Evolutionary conservation across 1,140 invertebrate genomes (phyloP).

Genomic region (Maconellicoccus hirsutus): DNA sequence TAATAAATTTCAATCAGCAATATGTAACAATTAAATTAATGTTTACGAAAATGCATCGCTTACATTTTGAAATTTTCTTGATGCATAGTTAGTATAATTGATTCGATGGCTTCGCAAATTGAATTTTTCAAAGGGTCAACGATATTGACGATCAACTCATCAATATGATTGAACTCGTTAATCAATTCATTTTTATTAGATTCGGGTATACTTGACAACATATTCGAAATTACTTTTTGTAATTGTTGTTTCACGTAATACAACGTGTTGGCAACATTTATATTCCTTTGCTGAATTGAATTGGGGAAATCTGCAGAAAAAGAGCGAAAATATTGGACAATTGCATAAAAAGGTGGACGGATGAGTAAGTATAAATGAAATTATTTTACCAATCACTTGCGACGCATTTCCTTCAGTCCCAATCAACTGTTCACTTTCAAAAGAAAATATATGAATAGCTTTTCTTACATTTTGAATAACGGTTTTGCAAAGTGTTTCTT

Average conservation of each 20-base stretch:
- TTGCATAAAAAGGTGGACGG: not conserved
- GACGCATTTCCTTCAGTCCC: slow-evolving; percentile 61
- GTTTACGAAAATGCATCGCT: too few species aligned
- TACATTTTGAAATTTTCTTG: slow-evolving; percentile 57
- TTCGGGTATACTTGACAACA: slow-evolving; percentile 49
- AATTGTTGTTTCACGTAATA: slow-evolving; percentile 64
- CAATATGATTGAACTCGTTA: slow-evolving; percentile 34
- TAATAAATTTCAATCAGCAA: not conserved
- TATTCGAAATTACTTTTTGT: slow-evolving; percentile 54
- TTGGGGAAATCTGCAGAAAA: slow-evolving; percentile 44
- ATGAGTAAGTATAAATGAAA: too few species aligned
- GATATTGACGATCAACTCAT: slow-evolving; percentile 43
- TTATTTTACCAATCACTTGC: slow-evolving; percentile 58
- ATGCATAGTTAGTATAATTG: slow-evolving; percentile 83
- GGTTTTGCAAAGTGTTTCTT: slow-evolving; percentile 52
- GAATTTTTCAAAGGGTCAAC: slow-evolving; percentile 60
- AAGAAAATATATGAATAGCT: slow-evolving; percentile 62
- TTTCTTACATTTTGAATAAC: slow-evolving; percentile 66
- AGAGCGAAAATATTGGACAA: not conserved
- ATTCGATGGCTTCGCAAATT: slow-evolving; percentile 72
- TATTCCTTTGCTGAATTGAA: slow-evolving; percentile 56
- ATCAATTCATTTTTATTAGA: slow-evolving; percentile 45
- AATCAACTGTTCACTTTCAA: slow-evolving; percentile 69
- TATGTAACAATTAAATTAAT: too few species aligned
- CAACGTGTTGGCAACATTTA: slow-evolving; percentile 66